Conservation (phyloP, 2,113 vertebrate genomes). For the Meles meles region DNA sequence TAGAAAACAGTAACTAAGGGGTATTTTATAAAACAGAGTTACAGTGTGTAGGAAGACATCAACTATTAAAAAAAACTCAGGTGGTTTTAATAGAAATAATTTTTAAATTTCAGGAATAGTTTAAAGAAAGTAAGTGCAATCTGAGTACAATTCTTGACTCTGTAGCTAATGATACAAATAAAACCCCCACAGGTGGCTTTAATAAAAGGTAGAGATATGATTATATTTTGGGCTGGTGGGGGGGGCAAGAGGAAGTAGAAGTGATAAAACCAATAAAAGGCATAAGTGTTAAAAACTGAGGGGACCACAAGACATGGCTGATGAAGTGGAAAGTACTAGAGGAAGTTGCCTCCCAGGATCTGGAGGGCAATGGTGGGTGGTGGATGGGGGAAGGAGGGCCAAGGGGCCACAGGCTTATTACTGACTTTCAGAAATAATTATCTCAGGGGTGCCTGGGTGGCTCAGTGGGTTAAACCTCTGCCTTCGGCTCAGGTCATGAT, state of each 20-base stretch:
- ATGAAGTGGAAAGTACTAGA: neutral
- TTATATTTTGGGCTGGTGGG: neutral
- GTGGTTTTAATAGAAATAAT: neutral
- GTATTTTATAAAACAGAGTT: neutral
- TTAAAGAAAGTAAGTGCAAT: neutral
- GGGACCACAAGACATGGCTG: neutral
- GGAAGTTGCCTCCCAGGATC: neutral
- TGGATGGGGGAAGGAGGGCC: neutral
- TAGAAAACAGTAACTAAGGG: neutral
- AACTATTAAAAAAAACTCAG: neutral
- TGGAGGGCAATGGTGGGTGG: neutral
- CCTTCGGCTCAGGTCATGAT: too few species aligned
- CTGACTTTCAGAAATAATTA: neutral
- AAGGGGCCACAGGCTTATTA: neutral
- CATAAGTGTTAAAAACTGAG: neutral
- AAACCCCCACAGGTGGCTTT: neutral
- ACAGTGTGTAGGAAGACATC: neutral
- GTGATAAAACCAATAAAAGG: neutral
- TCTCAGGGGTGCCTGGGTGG: neutral
- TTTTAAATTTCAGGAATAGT: neutral
- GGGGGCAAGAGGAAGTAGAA: neutral
- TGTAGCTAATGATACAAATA: neutral
- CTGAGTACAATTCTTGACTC: neutral
- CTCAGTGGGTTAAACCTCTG: too few species aligned
- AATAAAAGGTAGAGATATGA: neutral